Evolutionary conservation across 2,797 vertebrate species (phyloP).

Genomic region (Microchirus variegatus): DNA sequence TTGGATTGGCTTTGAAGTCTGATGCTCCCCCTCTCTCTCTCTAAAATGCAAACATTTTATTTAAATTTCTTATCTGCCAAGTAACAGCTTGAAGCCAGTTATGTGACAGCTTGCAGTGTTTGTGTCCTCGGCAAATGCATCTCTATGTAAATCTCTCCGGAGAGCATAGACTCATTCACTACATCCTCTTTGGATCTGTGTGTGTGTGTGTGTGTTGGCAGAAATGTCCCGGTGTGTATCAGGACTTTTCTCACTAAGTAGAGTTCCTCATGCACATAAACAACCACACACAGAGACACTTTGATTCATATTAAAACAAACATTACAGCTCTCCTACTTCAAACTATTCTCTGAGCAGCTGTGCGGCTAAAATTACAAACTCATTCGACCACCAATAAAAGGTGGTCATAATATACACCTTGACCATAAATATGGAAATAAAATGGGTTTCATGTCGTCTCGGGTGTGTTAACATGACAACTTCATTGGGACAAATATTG

Average conservation of each 20-base stretch:
- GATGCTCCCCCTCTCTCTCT: background rate
- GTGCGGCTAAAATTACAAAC: conserved; percentile 4
- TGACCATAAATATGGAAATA: conserved; percentile 15
- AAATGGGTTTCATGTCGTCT: background rate
- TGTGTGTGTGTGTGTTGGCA: conserved; percentile 1
- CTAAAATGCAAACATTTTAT: conserved; percentile 33
- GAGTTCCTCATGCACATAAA: conserved; percentile 4
- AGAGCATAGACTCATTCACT: conserved; percentile 28
- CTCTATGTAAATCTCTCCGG: conserved; percentile 21
- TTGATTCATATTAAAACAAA: conserved; percentile 6
- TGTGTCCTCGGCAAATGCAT: conserved; percentile 47
- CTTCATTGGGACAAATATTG: conserved; percentile 9
- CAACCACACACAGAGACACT: background rate
- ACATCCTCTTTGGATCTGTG: conserved; percentile 18
- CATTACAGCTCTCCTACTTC: background rate
- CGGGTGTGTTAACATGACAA: conserved; percentile 11
- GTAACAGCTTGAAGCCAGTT: conserved; percentile 41
- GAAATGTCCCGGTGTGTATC: conserved; percentile 9
- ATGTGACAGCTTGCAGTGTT: conserved; percentile 46
- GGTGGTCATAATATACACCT: background rate
- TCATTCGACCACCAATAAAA: conserved; percentile 8
- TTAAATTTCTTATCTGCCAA: conserved; percentile 38
- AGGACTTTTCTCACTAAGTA: conserved; percentile 11
- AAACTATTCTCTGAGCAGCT: background rate
- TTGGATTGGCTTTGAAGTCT: conserved; percentile 39